These are phyloP conservation scores for Diogma glabrata DNA, from an alignment of 2,888 invertebrate genomes.

Conservation along the genomic window DNA sequence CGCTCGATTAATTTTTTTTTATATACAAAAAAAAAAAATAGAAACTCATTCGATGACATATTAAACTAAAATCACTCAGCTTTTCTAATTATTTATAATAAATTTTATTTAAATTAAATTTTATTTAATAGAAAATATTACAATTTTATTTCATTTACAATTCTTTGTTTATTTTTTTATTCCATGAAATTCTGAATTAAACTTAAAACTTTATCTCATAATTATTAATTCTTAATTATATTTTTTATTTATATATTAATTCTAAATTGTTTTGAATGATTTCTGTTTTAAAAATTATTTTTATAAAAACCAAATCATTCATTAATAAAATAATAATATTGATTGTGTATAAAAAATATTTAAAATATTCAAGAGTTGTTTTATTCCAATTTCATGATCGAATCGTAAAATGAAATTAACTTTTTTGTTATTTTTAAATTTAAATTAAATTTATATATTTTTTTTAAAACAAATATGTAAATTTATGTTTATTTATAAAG, in stretches of 20 bases:
- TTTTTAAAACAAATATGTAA: too few relatives aligned
- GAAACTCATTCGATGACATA: too few relatives aligned
- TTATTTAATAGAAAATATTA: too few relatives aligned
- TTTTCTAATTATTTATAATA: too few relatives aligned
- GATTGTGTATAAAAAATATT: neutral
- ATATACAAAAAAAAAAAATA: too few relatives aligned
- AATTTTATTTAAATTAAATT: too few relatives aligned
- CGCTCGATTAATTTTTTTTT: too few relatives aligned
- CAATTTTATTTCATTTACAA: slow-evolving; percentile 4
- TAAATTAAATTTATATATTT: too few relatives aligned
- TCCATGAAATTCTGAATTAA: slow-evolving; percentile 8
- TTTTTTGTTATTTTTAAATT: neutral
- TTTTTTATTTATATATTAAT: too few relatives aligned
- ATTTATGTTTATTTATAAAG: too few relatives aligned
- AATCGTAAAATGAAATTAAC: slow-evolving; percentile 1
- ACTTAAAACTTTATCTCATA: neutral
- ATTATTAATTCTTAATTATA: too few relatives aligned
- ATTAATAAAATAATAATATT: slow-evolving; percentile 1
- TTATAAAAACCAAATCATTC: neutral
- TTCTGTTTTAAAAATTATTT: slow-evolving; percentile 2
- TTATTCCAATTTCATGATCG: slow-evolving; percentile 9
- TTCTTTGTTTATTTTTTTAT: slow-evolving; percentile 1
- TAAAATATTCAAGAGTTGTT: neutral
- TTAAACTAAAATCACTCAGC: too few relatives aligned
- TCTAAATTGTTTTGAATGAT: neutral